Percentiles rank a stretch among this genome's conserved stretches.
Evolutionary conservation across 2,797 vertebrate species (phyloP).

Genomic region (Taenioides sp.): DNA sequence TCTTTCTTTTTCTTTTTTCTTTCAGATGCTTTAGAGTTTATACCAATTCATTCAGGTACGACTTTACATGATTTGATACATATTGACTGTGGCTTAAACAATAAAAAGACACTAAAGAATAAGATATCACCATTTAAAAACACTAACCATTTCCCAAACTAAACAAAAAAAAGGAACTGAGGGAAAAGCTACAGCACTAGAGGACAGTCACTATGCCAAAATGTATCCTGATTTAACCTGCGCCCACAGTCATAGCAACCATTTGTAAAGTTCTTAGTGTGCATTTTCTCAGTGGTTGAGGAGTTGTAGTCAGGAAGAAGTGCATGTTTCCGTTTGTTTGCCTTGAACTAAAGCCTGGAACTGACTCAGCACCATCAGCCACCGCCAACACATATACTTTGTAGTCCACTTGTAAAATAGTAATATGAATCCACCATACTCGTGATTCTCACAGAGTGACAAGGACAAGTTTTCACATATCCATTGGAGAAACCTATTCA

Average conservation of each 20-base stretch:
- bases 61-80: too few species aligned
- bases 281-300: neutral
- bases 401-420: neutral
- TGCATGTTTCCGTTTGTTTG: conserved; percentile 10
- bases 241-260: neutral
- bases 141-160: neutral
- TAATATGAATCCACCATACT: neutral
- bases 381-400: conserved; percentile 1
- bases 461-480: neutral
- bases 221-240: neutral
- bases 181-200: neutral
- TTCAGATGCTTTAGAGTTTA: too few species aligned
- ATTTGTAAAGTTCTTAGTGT: neutral
- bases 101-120: too few species aligned
- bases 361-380: conserved; percentile 1
- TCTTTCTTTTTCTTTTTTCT: too few species aligned
- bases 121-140: neutral
- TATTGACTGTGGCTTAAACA: too few species aligned
- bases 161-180: neutral
- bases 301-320: neutral
- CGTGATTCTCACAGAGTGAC: neutral
- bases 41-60: too few species aligned
- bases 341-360: conserved; percentile 10
- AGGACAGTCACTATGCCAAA: neutral
- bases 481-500: neutral